A percentile compares a stretch with the other conserved stretches of the same genome.
These are phyloP conservation scores for Pardalotus punctatus DNA, from an alignment of 2,113 vertebrate genomes.

Conservation along the genomic window DNA sequence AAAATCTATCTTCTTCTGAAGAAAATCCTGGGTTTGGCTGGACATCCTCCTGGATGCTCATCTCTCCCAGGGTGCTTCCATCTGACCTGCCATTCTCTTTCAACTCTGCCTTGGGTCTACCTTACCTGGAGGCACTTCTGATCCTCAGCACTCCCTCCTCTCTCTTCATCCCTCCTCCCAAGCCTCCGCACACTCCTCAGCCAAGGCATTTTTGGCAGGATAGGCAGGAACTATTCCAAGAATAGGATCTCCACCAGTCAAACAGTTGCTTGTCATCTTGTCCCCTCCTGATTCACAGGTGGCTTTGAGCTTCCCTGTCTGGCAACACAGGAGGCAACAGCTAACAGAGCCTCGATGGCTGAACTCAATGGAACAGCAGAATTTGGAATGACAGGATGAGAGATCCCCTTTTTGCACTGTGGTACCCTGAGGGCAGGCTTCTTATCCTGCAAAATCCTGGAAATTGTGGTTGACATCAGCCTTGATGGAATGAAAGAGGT, in stretches of 20 bases:
- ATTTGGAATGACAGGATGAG: background rate
- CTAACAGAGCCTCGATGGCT: background rate
- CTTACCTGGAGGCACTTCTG: constrained; percentile 26
- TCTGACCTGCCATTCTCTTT: background rate
- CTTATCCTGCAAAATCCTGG: background rate
- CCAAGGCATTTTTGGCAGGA: constrained; percentile 52
- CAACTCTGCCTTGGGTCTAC: background rate
- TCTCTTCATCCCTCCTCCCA: constrained; percentile 13
- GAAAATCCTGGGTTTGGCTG: background rate
- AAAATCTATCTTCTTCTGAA: background rate
- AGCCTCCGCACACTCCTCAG: background rate
- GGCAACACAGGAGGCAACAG: constrained; percentile 27
- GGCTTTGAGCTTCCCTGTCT: constrained; percentile 29
- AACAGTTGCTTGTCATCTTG: constrained; percentile 36
- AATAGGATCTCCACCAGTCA: constrained; percentile 36
- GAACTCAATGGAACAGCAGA: background rate
- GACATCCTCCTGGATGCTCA: background rate
- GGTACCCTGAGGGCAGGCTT: background rate
- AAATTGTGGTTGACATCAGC: background rate
- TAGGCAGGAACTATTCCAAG: constrained; percentile 53
- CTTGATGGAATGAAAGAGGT: background rate
- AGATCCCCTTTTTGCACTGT: background rate
- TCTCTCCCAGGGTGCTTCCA: constrained; percentile 9
- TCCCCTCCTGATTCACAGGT: constrained; percentile 51
- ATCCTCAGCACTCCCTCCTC: background rate